These are phyloP conservation scores for Gibbula magus DNA, from an alignment of 2,888 invertebrate species.

Conservation along the genomic window DNA sequence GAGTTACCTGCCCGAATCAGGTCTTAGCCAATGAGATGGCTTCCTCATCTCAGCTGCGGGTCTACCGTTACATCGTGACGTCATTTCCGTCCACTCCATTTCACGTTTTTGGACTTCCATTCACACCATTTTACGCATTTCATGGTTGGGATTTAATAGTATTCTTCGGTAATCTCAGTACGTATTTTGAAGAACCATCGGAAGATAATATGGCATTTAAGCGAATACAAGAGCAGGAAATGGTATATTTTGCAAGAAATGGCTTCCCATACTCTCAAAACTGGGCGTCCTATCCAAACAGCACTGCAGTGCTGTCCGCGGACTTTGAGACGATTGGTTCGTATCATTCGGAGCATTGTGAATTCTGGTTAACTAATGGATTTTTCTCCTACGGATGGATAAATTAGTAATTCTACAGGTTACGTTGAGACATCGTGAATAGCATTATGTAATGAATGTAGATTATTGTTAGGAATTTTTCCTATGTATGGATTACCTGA, in stretches of 20 bases:
- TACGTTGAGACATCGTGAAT: too few relatives aligned
- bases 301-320: conserved; percentile 47
- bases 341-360: conserved; percentile 57
- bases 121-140: conserved; percentile 46
- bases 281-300: conserved; percentile 54
- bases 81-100: conserved; percentile 56
- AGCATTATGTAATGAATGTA: too few relatives aligned
- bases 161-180: conserved; percentile 56
- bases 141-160: conserved; percentile 64
- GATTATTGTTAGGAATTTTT: too few relatives aligned
- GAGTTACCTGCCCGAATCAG: conserved; percentile 63
- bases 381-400: conserved; percentile 65
- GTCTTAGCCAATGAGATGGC: conserved; percentile 48
- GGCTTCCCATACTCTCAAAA: conserved; percentile 43
- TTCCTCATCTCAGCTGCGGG: conserved; percentile 45
- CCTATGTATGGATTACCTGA: too few relatives aligned
- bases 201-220: conserved; percentile 51
- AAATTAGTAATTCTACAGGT: conserved; percentile 33
- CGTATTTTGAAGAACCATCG: conserved; percentile 45
- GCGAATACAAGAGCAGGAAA: conserved; percentile 52
- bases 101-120: conserved; percentile 33
- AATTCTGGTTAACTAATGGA: conserved; percentile 58
- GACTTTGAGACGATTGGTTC: conserved; percentile 39
- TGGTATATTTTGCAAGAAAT: conserved; percentile 53
- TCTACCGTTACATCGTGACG: conserved; percentile 63